These are phyloP conservation scores for Branchellion lobata DNA, from an alignment of 2,888 invertebrate species.

Conservation along the genomic window DNA sequence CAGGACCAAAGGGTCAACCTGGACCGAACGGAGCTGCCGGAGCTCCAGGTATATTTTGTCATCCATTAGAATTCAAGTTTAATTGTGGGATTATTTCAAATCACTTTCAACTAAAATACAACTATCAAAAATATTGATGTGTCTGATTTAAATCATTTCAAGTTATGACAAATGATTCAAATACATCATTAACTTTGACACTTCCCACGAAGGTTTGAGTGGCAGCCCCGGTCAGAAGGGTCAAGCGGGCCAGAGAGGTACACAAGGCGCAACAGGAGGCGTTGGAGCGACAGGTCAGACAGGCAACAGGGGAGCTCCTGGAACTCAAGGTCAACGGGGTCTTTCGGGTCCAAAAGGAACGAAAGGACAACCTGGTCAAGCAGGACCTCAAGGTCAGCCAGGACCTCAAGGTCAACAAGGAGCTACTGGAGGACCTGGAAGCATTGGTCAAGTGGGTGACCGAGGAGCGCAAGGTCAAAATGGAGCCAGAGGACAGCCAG, in stretches of 20 bases:
- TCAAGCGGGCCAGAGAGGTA: constrained; percentile 41
- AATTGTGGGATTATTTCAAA: background rate
- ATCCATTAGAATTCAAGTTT: background rate
- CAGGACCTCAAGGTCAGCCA: background rate
- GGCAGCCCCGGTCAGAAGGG: constrained; percentile 45
- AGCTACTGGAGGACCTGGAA: constrained; percentile 10
- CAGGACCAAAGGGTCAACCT: constrained; percentile 44
- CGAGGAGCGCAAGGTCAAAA: background rate
- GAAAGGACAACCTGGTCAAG: constrained; percentile 14
- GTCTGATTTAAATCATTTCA: too few relatives aligned
- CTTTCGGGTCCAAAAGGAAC: constrained; percentile 33
- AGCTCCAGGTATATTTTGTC: background rate
- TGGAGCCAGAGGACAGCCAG: constrained; percentile 18
- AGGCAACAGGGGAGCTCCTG: background rate
- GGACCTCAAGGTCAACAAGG: constrained; percentile 33
- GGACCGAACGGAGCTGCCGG: constrained; percentile 47
- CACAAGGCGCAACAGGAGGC: constrained; percentile 33
- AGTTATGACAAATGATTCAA: too few relatives aligned
- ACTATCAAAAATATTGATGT: too few relatives aligned
- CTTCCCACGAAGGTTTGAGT: constrained; percentile 18
- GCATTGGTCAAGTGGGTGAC: background rate
- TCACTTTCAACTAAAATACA: too few relatives aligned
- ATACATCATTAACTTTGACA: too few relatives aligned
- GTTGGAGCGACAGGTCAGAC: constrained; percentile 15
- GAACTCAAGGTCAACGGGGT: constrained; percentile 12